Conservation (phyloP, 2,888 invertebrate genomes). For the Zygothrica quintamaculata region DNA sequence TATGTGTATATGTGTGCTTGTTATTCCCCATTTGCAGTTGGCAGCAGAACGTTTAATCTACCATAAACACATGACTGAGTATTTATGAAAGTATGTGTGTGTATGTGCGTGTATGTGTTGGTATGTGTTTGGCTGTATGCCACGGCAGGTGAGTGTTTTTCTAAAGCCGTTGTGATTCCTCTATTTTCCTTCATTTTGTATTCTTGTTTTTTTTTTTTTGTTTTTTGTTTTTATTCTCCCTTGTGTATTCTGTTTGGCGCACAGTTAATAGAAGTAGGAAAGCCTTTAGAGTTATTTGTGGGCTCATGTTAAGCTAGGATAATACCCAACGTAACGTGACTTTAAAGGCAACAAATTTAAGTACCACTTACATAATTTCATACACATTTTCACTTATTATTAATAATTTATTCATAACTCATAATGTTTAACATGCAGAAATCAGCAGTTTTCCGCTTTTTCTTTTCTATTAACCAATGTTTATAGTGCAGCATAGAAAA, state of each 20-base stretch:
- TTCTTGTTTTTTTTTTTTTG: background rate
- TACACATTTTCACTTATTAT: background rate
- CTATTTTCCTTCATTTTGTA: no score
- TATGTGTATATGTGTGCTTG: slow-evolving; percentile 29
- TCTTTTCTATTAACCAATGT: no score
- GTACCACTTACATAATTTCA: background rate
- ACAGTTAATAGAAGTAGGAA: slow-evolving; percentile 40
- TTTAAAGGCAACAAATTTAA: slow-evolving; percentile 9
- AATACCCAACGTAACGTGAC: background rate
- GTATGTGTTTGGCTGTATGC: slow-evolving; percentile 32
- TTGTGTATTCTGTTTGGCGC: slow-evolving; percentile 17
- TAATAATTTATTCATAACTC: slow-evolving; percentile 5
- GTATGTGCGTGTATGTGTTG: slow-evolving; percentile 7
- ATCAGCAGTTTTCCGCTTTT: no score
- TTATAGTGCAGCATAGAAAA: no score
- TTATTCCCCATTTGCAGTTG: slow-evolving; percentile 67
- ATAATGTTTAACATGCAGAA: background rate
- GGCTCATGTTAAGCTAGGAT: slow-evolving; percentile 5
- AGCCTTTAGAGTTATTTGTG: slow-evolving; percentile 6
- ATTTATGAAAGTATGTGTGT: slow-evolving; percentile 52
- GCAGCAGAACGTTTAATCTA: slow-evolving; percentile 72
- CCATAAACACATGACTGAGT: slow-evolving; percentile 72
- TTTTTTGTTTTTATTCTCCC: background rate
- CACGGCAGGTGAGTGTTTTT: slow-evolving; percentile 59
- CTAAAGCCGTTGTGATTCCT: slow-evolving; percentile 49